Conservation (phyloP, 2,888 invertebrate species). For the Pheosia tremula region DNA sequence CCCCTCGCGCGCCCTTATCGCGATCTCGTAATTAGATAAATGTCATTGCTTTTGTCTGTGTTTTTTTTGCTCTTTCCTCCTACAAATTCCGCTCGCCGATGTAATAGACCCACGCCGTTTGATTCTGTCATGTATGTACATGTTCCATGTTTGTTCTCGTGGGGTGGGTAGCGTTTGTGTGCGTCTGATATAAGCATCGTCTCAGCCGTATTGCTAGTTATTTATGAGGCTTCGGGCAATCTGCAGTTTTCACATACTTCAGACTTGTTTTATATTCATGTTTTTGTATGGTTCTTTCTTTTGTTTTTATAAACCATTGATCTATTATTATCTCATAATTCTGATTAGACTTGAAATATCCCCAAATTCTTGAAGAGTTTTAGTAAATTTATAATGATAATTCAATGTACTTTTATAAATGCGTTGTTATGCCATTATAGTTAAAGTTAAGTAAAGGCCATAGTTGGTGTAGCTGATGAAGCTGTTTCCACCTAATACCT, state of each 20-base stretch:
- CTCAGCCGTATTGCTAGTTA: slow-evolving; percentile 40
- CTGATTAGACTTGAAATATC: no score
- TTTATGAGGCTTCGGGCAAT: slow-evolving; percentile 40
- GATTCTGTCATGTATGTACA: slow-evolving; percentile 49
- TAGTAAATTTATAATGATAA: no score
- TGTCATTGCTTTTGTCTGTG: slow-evolving; percentile 79
- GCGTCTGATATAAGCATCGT: slow-evolving; percentile 40
- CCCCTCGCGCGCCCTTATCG: slow-evolving; percentile 67
- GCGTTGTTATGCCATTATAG: no score
- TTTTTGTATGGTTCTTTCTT: no score
- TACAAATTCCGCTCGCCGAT: slow-evolving; percentile 55
- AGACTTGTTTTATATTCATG: slow-evolving; percentile 35
- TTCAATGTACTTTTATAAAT: no score
- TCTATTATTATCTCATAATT: no score
- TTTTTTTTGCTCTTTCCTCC: slow-evolving; percentile 51
- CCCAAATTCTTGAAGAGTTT: no score
- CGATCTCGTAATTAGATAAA: slow-evolving; percentile 82
- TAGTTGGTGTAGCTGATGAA: no score
- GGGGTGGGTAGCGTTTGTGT: slow-evolving; percentile 18
- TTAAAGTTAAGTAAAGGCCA: no score
- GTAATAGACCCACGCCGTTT: slow-evolving; percentile 56
- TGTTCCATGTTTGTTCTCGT: slow-evolving; percentile 43
- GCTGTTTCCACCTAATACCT: no score
- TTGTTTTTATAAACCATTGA: neutral
- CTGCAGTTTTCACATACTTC: slow-evolving; percentile 44